phyloP scores from a whole-genome alignment of 2,113 vertebrate genomes.

The Brienomyrus brachyistius region DNA sequence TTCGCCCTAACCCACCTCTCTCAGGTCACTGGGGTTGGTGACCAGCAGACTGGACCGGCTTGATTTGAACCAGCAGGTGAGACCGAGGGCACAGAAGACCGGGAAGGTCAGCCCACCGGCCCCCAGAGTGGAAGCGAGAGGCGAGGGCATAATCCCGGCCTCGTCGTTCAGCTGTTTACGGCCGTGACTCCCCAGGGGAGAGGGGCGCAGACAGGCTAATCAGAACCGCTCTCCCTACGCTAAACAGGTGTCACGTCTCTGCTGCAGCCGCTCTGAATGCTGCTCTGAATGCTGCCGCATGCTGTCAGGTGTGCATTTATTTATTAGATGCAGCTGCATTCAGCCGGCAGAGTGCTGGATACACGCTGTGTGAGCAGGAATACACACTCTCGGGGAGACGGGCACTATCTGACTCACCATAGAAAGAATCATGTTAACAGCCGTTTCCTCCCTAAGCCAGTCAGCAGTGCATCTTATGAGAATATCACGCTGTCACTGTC shows the following conservation, averaged over 20 bases:
- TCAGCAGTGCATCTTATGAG: neutral
- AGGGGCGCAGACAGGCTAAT: neutral
- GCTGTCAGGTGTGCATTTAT: neutral
- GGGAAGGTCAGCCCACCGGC: neutral
- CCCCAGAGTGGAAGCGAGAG: neutral
- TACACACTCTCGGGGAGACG: neutral
- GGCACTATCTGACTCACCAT: neutral
- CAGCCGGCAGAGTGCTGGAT: neutral
- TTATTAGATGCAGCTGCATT: neutral
- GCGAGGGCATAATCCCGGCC: neutral
- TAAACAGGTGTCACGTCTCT: neutral
- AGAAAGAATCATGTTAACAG: neutral
- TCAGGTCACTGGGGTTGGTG: neutral
- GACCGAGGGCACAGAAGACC: neutral
- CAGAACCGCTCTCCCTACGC: neutral
- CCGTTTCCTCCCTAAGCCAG: neutral
- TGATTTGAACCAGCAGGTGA: neutral
- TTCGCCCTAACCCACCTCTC: neutral
- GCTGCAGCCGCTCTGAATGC: neutral
- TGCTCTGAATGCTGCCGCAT: neutral
- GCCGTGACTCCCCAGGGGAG: neutral
- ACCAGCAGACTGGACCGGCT: neutral
- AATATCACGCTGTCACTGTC: neutral
- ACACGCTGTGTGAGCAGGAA: neutral
- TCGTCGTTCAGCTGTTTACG: neutral